These are phyloP conservation scores for Alloplasta piceator DNA, from an alignment of 2,888 invertebrate genomes.

Conservation along the genomic window DNA sequence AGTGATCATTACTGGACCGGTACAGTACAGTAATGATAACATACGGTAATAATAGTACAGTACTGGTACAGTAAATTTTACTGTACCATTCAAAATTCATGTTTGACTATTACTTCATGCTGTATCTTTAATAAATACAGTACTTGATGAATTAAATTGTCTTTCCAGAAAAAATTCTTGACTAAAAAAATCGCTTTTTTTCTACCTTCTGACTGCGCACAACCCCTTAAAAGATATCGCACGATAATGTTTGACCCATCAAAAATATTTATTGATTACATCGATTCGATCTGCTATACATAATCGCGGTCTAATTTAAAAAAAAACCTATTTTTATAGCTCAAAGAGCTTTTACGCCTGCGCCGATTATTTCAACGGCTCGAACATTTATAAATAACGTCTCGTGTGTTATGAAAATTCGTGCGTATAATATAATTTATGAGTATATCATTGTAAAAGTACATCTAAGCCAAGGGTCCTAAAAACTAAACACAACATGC, in stretches of 20 bases:
- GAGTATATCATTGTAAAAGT: conserved; percentile 48
- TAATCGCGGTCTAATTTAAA: conserved; percentile 65
- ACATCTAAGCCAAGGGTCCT: conserved; percentile 61
- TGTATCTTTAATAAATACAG: no score
- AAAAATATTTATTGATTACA: conserved; percentile 22
- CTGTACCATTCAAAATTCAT: no score
- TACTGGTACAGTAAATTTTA: no score
- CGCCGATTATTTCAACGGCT: conserved; percentile 56
- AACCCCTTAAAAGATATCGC: not conserved
- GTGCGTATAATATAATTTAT: conserved; percentile 52
- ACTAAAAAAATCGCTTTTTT: no score
- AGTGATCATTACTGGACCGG: no score
- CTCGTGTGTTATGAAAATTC: conserved; percentile 35
- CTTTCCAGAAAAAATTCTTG: no score
- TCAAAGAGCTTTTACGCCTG: conserved; percentile 62
- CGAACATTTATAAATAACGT: conserved; percentile 42
- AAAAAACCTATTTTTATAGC: conserved; percentile 67
- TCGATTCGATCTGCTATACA: conserved; percentile 60
- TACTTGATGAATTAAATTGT: no score
- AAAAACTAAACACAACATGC: conserved; percentile 58
- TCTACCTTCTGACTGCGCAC: no score
- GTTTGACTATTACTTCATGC: no score
- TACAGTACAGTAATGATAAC: no score
- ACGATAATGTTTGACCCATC: conserved; percentile 19
- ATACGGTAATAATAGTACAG: no score